Conservation (phyloP, 1,140 invertebrate species). For the Drosophila orosa region DNA sequence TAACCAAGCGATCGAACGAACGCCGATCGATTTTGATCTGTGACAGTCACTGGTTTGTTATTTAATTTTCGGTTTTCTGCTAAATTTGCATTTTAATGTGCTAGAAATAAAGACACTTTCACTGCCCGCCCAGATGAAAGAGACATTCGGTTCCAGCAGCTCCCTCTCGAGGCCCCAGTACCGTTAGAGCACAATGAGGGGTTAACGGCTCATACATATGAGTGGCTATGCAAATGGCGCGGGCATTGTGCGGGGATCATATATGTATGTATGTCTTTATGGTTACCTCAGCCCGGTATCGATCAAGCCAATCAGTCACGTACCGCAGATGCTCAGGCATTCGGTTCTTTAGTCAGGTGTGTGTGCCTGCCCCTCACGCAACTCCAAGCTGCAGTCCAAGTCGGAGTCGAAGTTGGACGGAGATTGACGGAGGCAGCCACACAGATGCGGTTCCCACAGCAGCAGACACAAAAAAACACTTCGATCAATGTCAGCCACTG, state of each 20-base stretch:
- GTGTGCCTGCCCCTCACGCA: conserved; percentile 4
- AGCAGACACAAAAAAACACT: conserved; percentile 26
- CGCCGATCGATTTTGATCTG: conserved; percentile 10
- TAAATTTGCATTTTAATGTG: conserved; percentile 70
- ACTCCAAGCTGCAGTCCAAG: conserved; percentile 1
- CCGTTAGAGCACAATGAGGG: conserved; percentile 47
- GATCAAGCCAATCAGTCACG: conserved; percentile 70
- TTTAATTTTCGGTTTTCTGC: conserved; percentile 46
- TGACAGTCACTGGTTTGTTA: conserved; percentile 59
- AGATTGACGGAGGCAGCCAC: conserved; percentile 4
- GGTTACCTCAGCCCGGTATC: conserved; percentile 52
- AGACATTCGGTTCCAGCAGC: background rate
- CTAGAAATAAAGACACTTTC: conserved; percentile 63
- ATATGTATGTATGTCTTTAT: conserved; percentile 45
- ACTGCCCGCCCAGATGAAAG: conserved; percentile 31
- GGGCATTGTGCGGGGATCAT: conserved; percentile 14
- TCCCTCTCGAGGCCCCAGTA: conserved; percentile 6
- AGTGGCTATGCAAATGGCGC: conserved; percentile 37
- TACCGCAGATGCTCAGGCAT: conserved; percentile 52
- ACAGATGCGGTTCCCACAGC: conserved; percentile 40
- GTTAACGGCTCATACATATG: conserved; percentile 38
- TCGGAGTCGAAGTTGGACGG: conserved; percentile 2
- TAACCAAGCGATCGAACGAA: conserved; percentile 26
- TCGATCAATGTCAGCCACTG: conserved; percentile 48
- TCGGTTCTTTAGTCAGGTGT: conserved; percentile 29